phyloP scores from a whole-genome alignment of 2,888 invertebrate species.

The Drosophila peninsularis region DNA sequence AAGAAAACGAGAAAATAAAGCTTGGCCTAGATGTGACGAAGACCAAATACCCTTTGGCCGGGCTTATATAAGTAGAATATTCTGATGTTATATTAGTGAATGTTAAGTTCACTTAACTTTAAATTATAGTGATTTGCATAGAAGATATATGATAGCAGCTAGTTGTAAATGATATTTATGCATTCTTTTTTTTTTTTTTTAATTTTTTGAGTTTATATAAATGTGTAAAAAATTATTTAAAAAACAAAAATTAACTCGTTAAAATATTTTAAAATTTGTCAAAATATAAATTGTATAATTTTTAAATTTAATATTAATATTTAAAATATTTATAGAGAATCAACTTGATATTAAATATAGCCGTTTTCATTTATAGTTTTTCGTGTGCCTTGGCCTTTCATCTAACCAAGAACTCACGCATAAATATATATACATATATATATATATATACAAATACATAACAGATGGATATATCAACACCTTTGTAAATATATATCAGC shows the following conservation, averaged over 20 bases:
- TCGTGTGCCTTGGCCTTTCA: not conserved
- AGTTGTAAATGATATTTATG: no score
- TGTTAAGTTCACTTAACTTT: not conserved
- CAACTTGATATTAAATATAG: not conserved
- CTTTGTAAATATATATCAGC: not conserved
- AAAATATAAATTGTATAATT: no score
- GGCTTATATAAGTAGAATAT: not conserved
- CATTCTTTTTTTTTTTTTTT: no score
- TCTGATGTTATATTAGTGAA: not conserved
- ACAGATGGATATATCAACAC: not conserved
- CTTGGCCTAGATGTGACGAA: not conserved
- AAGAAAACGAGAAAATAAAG: not conserved
- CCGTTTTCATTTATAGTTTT: not conserved
- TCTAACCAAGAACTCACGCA: not conserved
- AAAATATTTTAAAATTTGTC: no score
- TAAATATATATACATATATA: not conserved
- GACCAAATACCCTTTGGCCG: not conserved
- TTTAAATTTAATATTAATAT: no score
- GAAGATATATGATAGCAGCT: no score
- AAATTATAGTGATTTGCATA: no score
- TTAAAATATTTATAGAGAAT: no score
- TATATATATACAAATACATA: not conserved
- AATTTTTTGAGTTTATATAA: no score
- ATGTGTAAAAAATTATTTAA: no score
- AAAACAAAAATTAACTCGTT: no score